A percentile compares a stretch with the other conserved stretches of the same genome.
Evolutionary conservation across 2,888 invertebrate species (phyloP).

Genomic region (Ormyrus thymus): DNA sequence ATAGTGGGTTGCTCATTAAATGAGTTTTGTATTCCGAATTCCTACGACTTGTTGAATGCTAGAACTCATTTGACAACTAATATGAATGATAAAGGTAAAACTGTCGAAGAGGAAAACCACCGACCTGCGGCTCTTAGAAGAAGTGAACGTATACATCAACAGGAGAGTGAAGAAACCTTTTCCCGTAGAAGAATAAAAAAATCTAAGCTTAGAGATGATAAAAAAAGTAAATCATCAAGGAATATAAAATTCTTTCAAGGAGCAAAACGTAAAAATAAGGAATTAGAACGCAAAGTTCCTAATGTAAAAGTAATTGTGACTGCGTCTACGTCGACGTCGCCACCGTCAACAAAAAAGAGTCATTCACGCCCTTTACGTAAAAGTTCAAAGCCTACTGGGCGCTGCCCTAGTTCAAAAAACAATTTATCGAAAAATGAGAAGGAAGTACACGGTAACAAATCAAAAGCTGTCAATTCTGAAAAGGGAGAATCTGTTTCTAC

Average conservation of each 20-base stretch:
- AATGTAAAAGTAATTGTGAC: constrained; percentile 59
- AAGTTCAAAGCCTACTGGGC: constrained; percentile 27
- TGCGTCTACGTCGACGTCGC: not conserved
- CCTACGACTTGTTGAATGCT: constrained; percentile 44
- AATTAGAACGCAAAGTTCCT: constrained; percentile 62
- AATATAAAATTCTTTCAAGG: constrained; percentile 53
- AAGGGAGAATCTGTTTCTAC: constrained; percentile 22
- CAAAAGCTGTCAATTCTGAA: constrained; percentile 17
- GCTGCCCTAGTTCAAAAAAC: constrained; percentile 28
- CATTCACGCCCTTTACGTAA: constrained; percentile 61
- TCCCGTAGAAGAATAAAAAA: constrained; percentile 38
- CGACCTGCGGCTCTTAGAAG: constrained; percentile 66
- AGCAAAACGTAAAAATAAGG: constrained; percentile 59
- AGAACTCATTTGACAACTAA: constrained; percentile 12
- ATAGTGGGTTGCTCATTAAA: constrained; percentile 65
- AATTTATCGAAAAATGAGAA: constrained; percentile 45
- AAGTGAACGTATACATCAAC: constrained; percentile 69
- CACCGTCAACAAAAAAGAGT: constrained; percentile 58
- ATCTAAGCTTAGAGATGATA: constrained; percentile 51
- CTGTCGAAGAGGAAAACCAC: constrained; percentile 49
- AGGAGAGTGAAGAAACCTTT: constrained; percentile 64
- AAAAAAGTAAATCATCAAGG: constrained; percentile 47
- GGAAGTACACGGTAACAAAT: constrained; percentile 8
- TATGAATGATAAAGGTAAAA: constrained; percentile 52
- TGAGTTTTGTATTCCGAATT: constrained; percentile 53